Evolutionary conservation across 1,140 invertebrate species (phyloP).

Genomic region (Cyphomyrmex costatus): DNA sequence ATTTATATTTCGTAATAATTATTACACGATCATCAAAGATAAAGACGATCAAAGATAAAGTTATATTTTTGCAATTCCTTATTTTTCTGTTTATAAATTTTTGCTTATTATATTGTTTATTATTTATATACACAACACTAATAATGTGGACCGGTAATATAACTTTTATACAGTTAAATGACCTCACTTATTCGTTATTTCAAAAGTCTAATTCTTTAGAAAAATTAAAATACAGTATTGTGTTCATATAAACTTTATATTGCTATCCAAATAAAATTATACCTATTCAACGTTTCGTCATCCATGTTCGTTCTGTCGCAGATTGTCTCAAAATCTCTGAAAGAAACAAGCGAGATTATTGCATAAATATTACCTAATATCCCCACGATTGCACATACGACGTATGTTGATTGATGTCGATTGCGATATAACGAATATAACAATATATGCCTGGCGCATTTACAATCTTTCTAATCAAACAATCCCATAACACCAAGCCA

Average conservation of each 20-base stretch:
- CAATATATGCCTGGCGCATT: background rate
- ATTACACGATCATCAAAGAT: background rate
- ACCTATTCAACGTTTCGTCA: slow-evolving; percentile 53
- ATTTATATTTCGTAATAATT: background rate
- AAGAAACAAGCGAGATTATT: slow-evolving; percentile 12
- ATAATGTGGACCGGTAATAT: background rate
- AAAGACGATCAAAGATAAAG: background rate
- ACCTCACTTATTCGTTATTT: background rate
- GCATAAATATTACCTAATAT: slow-evolving; percentile 1
- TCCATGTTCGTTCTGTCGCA: slow-evolving; percentile 7
- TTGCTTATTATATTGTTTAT: background rate
- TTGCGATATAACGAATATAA: background rate
- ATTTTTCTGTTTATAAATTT: background rate
- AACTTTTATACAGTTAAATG: background rate
- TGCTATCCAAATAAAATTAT: background rate
- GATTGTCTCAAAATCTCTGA: background rate
- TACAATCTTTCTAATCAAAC: background rate
- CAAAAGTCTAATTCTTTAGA: background rate
- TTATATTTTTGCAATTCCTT: background rate
- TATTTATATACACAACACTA: background rate
- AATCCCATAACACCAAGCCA: background rate
- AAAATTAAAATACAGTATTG: slow-evolving; percentile 1
- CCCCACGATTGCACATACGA: background rate
- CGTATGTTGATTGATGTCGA: no score
- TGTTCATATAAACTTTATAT: background rate